Conservation (phyloP, 2,888 invertebrate species). For the Criorhina ranunculi region DNA sequence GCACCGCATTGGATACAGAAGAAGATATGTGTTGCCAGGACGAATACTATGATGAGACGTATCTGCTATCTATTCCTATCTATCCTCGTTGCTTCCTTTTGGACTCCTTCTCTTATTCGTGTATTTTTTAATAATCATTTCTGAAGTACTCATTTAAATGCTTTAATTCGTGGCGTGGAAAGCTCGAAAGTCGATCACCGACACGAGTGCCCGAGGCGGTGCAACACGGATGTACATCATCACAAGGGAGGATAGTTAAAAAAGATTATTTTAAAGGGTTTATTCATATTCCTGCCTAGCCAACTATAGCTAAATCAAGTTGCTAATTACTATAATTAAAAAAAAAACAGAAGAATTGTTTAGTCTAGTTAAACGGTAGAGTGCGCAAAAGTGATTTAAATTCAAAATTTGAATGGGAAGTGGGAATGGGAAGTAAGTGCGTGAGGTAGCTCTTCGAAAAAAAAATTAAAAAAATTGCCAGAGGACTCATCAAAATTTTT, state of each 20-base stretch:
- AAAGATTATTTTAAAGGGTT: neutral
- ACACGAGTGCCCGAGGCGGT: neutral
- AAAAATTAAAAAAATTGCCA: conserved; percentile 14
- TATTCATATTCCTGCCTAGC: neutral
- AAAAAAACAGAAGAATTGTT: conserved; percentile 35
- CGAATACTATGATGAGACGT: neutral
- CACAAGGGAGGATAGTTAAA: neutral
- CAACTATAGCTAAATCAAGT: conserved; percentile 36
- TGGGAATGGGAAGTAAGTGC: neutral
- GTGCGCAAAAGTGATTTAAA: conserved; percentile 86
- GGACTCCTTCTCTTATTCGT: conserved; percentile 24
- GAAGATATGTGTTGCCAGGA: conserved; percentile 56
- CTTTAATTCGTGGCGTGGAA: conserved; percentile 43
- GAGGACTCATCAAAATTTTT: too few relatives aligned
- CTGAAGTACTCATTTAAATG: conserved; percentile 52
- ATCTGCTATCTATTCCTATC: neutral
- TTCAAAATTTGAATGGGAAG: neutral
- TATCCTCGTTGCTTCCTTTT: conserved; percentile 19
- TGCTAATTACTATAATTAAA: conserved; percentile 50
- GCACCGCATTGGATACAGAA: conserved; percentile 60
- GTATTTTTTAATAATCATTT: conserved; percentile 61
- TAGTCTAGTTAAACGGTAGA: neutral
- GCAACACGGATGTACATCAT: conserved; percentile 26
- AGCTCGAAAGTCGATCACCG: neutral
- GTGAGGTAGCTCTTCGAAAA: too few relatives aligned